These are phyloP conservation scores for Oryzias woworae DNA, from an alignment of 2,113 vertebrate genomes.

Conservation along the genomic window DNA sequence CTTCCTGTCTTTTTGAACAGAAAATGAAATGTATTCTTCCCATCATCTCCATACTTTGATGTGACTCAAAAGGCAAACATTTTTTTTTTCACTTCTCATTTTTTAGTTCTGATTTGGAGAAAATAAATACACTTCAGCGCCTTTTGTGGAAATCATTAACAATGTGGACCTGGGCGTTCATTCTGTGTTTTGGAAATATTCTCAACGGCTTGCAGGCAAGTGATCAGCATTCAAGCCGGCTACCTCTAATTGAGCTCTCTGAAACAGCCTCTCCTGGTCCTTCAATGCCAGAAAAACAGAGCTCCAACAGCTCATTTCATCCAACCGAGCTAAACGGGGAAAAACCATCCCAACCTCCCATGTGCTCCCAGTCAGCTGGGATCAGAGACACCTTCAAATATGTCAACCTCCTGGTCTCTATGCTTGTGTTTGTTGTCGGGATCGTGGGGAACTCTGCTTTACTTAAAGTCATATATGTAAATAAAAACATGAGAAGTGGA, in stretches of 20 bases:
- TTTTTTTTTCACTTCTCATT: slow-evolving; percentile 22
- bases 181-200: slow-evolving; percentile 59
- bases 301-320: slow-evolving; percentile 51
- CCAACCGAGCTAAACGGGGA: slow-evolving; percentile 37
- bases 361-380: slow-evolving; percentile 75
- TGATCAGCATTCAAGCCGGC: slow-evolving; percentile 49
- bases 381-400: slow-evolving; percentile 88
- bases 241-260: slow-evolving; percentile 19
- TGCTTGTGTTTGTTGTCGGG: slow-evolving; percentile 86
- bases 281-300: slow-evolving; percentile 34
- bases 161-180: slow-evolving; percentile 57
- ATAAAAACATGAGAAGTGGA: slow-evolving; percentile 90
- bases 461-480: slow-evolving; percentile 87
- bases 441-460: slow-evolving; percentile 87
- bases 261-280: slow-evolving; percentile 41
- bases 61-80: slow-evolving; percentile 30
- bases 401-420: slow-evolving; percentile 84
- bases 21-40: slow-evolving; percentile 26
- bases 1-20: slow-evolving; percentile 35
- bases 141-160: slow-evolving; percentile 46
- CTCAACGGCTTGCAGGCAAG: slow-evolving; percentile 33
- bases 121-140: slow-evolving; percentile 13
- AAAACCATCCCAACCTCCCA: slow-evolving; percentile 61
- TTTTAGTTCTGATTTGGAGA: slow-evolving; percentile 30
- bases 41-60: slow-evolving; percentile 25